Conservation (phyloP, 2,888 invertebrate species). For the Brenthis hecate region DNA sequence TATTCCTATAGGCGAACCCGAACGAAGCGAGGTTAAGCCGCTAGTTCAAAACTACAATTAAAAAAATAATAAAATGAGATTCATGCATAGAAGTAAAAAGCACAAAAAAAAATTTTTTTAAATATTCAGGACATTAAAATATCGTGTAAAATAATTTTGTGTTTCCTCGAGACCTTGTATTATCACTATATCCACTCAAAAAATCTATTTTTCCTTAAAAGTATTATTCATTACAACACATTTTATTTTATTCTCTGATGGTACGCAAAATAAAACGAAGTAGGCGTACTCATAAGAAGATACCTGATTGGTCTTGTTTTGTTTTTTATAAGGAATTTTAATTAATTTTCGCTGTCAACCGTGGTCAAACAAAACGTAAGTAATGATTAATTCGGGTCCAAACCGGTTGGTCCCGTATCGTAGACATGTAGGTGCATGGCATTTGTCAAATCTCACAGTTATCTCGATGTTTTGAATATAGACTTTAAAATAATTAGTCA, state of each 20-base stretch:
- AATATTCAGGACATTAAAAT: too few species aligned
- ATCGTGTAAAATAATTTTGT: too few species aligned
- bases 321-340: slow-evolving; percentile 77
- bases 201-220: too few species aligned
- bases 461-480: slow-evolving; percentile 21
- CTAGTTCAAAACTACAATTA: too few species aligned
- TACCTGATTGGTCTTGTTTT: slow-evolving; percentile 72
- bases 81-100: too few species aligned
- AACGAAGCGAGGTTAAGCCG: too few species aligned
- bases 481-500: not conserved
- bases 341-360: slow-evolving; percentile 80
- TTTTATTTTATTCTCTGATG: slow-evolving; percentile 56
- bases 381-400: slow-evolving; percentile 72
- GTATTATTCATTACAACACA: not conserved
- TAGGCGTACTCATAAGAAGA: slow-evolving; percentile 67
- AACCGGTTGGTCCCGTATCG: slow-evolving; percentile 48
- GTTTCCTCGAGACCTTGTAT: too few species aligned
- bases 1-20: too few species aligned
- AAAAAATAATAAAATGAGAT: too few species aligned
- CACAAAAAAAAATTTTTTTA: too few species aligned
- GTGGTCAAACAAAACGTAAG: slow-evolving; percentile 68
- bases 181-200: too few species aligned
- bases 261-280: slow-evolving; percentile 72
- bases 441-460: slow-evolving; percentile 43
- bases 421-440: slow-evolving; percentile 42